phyloP scores from a whole-genome alignment of 2,888 invertebrate genomes.

The Pandemis corylana region DNA sequence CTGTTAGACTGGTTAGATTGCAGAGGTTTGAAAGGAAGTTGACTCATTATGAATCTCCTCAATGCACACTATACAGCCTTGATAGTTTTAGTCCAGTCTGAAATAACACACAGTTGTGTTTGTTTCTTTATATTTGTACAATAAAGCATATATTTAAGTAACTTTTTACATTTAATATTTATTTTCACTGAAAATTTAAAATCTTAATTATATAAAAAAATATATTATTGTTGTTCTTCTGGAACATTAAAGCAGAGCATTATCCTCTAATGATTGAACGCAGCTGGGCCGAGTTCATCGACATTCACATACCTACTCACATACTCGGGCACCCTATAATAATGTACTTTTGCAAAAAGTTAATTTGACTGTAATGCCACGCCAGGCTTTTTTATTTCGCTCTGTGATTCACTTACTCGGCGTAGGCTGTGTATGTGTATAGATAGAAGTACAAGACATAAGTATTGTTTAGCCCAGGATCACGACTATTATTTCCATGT shows the following conservation, averaged over 20 bases:
- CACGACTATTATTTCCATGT: neutral
- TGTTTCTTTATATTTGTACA: too few species aligned
- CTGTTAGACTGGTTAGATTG: constrained; percentile 5
- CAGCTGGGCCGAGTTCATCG: neutral
- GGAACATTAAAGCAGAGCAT: neutral
- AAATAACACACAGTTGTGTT: neutral
- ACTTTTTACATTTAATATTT: neutral
- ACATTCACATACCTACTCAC: constrained; percentile 1
- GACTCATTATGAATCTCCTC: neutral
- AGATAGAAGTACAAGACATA: neutral
- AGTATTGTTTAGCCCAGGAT: neutral
- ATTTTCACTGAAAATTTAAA: neutral
- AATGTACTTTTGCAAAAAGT: constrained; percentile 26
- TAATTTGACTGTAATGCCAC: constrained; percentile 23
- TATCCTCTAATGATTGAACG: constrained; percentile 4
- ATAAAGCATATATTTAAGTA: too few species aligned
- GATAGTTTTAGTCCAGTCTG: neutral
- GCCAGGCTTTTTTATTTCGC: constrained; percentile 10
- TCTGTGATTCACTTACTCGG: constrained; percentile 1
- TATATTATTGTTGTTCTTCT: neutral
- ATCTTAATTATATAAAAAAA: neutral
- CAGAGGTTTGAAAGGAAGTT: constrained; percentile 2
- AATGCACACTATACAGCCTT: neutral
- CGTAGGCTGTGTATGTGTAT: neutral
- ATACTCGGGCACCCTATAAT: constrained; percentile 19